phyloP scores from a whole-genome alignment of 2,888 invertebrate species.

The Leptura quadrifasciata region DNA sequence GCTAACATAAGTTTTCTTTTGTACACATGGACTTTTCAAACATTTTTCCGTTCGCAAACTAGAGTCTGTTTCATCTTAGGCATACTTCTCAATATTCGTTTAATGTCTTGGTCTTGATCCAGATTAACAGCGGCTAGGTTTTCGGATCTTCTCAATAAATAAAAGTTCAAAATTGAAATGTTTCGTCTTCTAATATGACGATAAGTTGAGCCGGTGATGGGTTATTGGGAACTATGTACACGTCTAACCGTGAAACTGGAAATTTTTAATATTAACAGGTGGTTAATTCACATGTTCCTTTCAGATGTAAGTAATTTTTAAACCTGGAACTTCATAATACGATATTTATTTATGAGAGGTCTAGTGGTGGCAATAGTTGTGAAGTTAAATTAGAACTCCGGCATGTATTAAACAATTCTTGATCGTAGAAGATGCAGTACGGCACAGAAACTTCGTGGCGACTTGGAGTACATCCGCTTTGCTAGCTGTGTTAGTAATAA shows the following conservation, averaged over 20 bases:
- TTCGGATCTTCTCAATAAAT: slow-evolving; percentile 40
- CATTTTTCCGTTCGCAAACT: too few species aligned
- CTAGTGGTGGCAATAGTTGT: not conserved
- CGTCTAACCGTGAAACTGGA: slow-evolving; percentile 42
- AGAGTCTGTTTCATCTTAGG: not conserved
- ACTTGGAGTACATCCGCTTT: slow-evolving; percentile 51
- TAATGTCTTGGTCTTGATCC: slow-evolving; percentile 45
- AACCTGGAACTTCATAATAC: not conserved
- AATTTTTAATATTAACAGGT: slow-evolving; percentile 30
- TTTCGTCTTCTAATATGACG: slow-evolving; percentile 22
- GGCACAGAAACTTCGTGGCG: slow-evolving; percentile 38
- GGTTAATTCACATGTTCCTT: not conserved
- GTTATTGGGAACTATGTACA: slow-evolving; percentile 43
- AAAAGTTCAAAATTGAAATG: slow-evolving; percentile 19
- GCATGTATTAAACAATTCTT: slow-evolving; percentile 19
- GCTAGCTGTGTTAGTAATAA: slow-evolving; percentile 59
- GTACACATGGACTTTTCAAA: too few species aligned
- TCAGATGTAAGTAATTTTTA: not conserved
- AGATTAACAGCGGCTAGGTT: slow-evolving; percentile 60
- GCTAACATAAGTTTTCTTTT: too few species aligned
- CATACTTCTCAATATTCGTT: not conserved
- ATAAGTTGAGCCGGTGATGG: slow-evolving; percentile 28
- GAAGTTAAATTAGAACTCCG: not conserved
- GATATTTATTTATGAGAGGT: not conserved
- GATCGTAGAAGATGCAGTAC: slow-evolving; percentile 35